phyloP scores from a whole-genome alignment of 2,888 invertebrate species.

The Eretmocerus hayati region DNA sequence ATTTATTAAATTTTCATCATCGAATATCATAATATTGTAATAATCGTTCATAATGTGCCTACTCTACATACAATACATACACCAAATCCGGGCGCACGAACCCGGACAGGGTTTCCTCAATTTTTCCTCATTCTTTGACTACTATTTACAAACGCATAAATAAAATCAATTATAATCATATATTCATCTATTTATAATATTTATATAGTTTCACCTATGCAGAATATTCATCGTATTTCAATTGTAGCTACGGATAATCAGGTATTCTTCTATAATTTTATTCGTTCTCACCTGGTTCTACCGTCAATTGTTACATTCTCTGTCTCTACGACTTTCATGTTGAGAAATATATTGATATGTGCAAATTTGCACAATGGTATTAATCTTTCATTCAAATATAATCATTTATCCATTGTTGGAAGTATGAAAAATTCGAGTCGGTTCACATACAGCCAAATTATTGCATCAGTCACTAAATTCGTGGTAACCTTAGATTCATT shows the following conservation, averaged over 20 bases:
- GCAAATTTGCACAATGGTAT: too few relatives aligned
- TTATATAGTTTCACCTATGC: slow-evolving; percentile 31
- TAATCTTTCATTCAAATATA: too few relatives aligned
- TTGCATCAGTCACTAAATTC: too few relatives aligned
- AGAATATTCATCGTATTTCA: slow-evolving; percentile 22
- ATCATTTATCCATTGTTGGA: too few relatives aligned
- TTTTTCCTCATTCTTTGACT: slow-evolving; percentile 32
- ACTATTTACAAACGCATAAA: slow-evolving; percentile 48
- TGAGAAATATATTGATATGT: too few relatives aligned
- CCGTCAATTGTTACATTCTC: too few relatives aligned
- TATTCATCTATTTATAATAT: slow-evolving; percentile 36
- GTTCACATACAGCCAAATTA: too few relatives aligned
- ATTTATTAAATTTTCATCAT: slow-evolving; percentile 12
- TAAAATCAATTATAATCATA: slow-evolving; percentile 41
- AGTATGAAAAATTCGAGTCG: too few relatives aligned
- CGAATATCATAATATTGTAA: slow-evolving; percentile 1
- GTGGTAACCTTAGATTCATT: too few relatives aligned
- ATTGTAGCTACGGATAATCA: slow-evolving; percentile 28
- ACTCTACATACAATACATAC: slow-evolving; percentile 48
- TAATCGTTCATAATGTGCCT: slow-evolving; percentile 29
- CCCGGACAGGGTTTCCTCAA: slow-evolving; percentile 25
- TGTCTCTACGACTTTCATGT: too few relatives aligned
- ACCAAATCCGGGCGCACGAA: slow-evolving; percentile 36
- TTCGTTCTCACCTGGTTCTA: slow-evolving; percentile 11
- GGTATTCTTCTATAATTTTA: slow-evolving; percentile 21